Conservation (phyloP, 2,888 invertebrate species). For the Neria commutata region DNA sequence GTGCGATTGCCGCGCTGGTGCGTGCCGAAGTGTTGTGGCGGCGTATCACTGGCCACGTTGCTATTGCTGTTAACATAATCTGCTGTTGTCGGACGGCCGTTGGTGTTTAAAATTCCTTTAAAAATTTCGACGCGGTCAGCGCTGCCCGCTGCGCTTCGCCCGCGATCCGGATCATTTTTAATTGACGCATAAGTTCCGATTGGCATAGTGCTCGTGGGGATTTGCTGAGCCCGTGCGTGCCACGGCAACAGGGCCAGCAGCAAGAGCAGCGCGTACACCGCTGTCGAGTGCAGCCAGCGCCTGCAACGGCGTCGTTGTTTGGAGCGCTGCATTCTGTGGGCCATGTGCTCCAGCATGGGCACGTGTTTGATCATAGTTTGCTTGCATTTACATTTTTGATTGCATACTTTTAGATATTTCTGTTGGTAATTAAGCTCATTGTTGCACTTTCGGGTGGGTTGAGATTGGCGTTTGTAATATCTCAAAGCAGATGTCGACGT, state of each 20-base stretch:
- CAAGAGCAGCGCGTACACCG: neutral
- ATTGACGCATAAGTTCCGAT: slow-evolving; percentile 31
- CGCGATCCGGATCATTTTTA: neutral
- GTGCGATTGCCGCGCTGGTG: neutral
- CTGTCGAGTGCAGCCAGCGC: neutral
- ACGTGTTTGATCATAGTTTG: too few relatives aligned
- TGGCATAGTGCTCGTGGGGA: slow-evolving; percentile 6
- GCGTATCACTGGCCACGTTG: too few relatives aligned
- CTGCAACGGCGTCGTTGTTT: neutral
- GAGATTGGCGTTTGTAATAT: too few relatives aligned
- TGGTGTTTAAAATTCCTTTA: too few relatives aligned
- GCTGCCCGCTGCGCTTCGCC: neutral
- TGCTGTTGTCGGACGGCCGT: neutral
- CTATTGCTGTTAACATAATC: too few relatives aligned
- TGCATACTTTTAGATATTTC: slow-evolving; percentile 16
- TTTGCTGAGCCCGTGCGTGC: too few relatives aligned
- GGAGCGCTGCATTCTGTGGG: slow-evolving; percentile 30
- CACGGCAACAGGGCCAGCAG: slow-evolving; percentile 11
- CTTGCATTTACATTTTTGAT: slow-evolving; percentile 15
- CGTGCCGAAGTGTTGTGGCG: too few relatives aligned
- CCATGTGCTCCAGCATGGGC: too few relatives aligned
- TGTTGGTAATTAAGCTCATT: slow-evolving; percentile 12
- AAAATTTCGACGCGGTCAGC: too few relatives aligned
- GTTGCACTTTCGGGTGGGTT: neutral
- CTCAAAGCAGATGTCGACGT: too few relatives aligned